Base-by-base conservation (phyloP, 2,113 vertebrate species). In the Marmota monax region DNA sequence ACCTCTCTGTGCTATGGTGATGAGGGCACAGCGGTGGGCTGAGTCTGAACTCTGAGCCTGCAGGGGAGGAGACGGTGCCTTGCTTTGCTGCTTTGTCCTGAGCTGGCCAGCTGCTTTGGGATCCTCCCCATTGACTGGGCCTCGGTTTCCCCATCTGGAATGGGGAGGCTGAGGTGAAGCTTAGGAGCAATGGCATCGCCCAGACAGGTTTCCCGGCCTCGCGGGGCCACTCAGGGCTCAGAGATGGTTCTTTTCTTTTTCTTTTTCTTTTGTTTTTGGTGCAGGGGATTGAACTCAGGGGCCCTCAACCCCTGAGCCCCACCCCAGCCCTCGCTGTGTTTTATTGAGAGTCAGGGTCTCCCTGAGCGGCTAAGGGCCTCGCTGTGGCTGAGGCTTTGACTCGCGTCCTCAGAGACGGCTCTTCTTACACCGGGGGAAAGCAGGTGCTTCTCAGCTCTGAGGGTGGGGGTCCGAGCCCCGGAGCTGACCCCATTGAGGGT, bases 61-160 rank as follows among this genome's bases (percentile, higher is more conserved):
- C 20, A 1, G 39, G 37, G 42, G 8, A 37, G 29, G 39, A 18
- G 45, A 34, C 16, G 32, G 67, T 1, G 4, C 4, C 16, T 34
- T 45, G 48, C 32, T 39, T 84, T 11, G 2, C 5, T 72, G 14
- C 39, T 32, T 78, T 20, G 29, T 10, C 79, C 56, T 73, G 74
- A 5, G 39, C 34, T 32, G 39, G 73, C 23, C 17, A 7, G 61
- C 1, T 1, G n/a, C 83, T 90, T 48, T 76, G 74, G 61, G 73
- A 22, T 12, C 22, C 22, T 2, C 45, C n/a, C n/a, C 58, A 13
- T 25, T 45, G 69, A n/a, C 37, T 23, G 17, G 67, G 61, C 65
- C 86, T 96, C 94, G 37, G 87, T 94, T 90, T 96, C 84, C 84
- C 61, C 16, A 0, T 37, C 53, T 82, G 45, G 58, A 93, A 77